Base-by-base conservation (phyloP, 2,888 invertebrate species). In the Rhabditoides inermis region DNA sequence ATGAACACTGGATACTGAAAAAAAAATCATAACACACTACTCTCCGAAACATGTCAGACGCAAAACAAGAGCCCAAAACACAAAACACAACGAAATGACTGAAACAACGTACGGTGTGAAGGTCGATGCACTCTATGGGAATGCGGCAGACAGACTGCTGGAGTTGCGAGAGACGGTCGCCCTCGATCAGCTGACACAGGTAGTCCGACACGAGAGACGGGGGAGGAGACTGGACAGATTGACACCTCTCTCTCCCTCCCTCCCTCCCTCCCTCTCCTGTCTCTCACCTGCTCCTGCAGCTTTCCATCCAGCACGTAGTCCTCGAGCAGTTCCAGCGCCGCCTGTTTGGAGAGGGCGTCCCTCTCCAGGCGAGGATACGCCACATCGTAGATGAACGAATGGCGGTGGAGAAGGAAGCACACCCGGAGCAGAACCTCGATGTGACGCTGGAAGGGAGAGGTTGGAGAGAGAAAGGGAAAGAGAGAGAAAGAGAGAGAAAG, bases 91-190 rank as follows among this genome's bases (percentile, higher is more conserved):
- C n/a, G n/a, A n/a, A n/a, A n/a, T n/a, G n/a, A n/a, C n/a, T n/a
- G n/a, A 5, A 46, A 27, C 15, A 18, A 51, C 40, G 48, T 57
- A 79, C 84, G 78, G 86, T 86, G 77, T 88, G 85, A 22, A 88
- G 81, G 77, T 88, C 88, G 50, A 88, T 78, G 59, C 85, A 86
- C 45, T 82, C 81, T 66, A 88, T 84, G 62, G 86, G 85, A 56
- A 88, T 79, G 62, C 85, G 84, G 5, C 86, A 82, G 46, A 88
- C 82, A 51, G 86, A 83, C 30, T 83, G 82, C 77, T 88, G 86
- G 49, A 88, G 77, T 58, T 83, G 82, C 63, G 83, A 78, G 47
- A 85, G 81, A 69, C 84, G 81, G 40, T 82, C 82, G 59, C 83
- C 81, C 37, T 44, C 7, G 18, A 36, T 20, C 10, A 60, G 84